phyloP scores from a whole-genome alignment of 2,888 invertebrate species.

The Harpalus rubripes region DNA sequence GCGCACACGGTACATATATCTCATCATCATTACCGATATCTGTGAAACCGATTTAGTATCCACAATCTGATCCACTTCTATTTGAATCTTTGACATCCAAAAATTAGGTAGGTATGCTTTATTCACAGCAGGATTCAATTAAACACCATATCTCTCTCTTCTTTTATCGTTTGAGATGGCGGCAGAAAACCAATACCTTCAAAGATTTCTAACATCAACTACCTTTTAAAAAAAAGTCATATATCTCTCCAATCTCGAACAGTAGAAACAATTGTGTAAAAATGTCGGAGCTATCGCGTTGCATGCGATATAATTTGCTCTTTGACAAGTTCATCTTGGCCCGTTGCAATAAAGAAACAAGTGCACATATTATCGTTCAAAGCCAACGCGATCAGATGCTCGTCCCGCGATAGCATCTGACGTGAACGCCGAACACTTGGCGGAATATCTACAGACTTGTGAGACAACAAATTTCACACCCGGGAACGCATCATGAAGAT shows the following conservation, averaged over 20 bases:
- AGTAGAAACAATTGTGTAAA: constrained; percentile 16
- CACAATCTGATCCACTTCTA: too few species aligned
- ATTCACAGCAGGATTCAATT: too few species aligned
- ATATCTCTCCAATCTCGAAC: neutral
- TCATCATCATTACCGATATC: too few species aligned
- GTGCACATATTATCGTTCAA: constrained; percentile 59
- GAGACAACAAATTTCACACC: constrained; percentile 62
- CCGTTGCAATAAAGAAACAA: constrained; percentile 61
- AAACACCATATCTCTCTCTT: too few species aligned
- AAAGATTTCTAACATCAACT: too few species aligned
- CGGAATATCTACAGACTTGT: constrained; percentile 43
- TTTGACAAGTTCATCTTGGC: constrained; percentile 62
- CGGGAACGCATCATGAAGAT: constrained; percentile 24
- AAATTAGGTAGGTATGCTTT: too few species aligned
- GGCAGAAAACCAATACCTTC: too few species aligned
- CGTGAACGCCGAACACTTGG: constrained; percentile 27
- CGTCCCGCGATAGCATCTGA: constrained; percentile 49
- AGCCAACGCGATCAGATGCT: constrained; percentile 51
- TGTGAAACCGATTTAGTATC: too few species aligned
- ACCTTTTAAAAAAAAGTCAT: neutral
- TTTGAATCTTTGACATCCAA: too few species aligned
- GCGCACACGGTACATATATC: too few species aligned
- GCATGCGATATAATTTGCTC: constrained; percentile 53
- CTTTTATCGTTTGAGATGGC: too few species aligned
- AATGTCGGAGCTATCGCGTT: constrained; percentile 41